Evolutionary conservation across 1,140 invertebrate species (phyloP).

Genomic region (Hydropsyche tenuis): DNA sequence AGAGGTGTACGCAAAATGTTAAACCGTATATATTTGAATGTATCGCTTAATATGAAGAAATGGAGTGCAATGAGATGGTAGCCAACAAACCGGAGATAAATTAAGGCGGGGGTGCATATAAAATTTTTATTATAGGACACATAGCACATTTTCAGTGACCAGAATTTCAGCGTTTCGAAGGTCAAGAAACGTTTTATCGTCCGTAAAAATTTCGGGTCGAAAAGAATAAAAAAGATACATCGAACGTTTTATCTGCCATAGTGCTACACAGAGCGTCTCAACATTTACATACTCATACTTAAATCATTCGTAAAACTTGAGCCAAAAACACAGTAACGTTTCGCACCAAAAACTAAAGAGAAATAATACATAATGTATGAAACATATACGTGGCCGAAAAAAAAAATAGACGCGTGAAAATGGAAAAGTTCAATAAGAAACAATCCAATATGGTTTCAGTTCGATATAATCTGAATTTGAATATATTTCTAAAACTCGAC

Average conservation of each 20-base stretch:
- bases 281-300: conserved; percentile 13
- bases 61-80: too few relatives aligned
- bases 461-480: too few relatives aligned
- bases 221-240: conserved; percentile 7
- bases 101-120: too few relatives aligned
- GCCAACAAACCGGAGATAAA: too few relatives aligned
- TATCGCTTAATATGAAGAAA: not conserved
- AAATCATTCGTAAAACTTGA: conserved; percentile 16
- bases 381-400: too few relatives aligned
- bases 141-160: too few relatives aligned
- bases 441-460: too few relatives aligned
- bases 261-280: not conserved
- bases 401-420: too few relatives aligned
- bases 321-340: conserved; percentile 11
- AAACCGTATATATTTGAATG: not conserved
- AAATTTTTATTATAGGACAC: too few relatives aligned
- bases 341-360: conserved; percentile 10
- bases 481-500: too few relatives aligned
- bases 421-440: too few relatives aligned
- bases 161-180: not conserved
- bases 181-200: conserved; percentile 8
- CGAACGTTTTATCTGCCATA: too few relatives aligned
- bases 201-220: not conserved
- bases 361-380: not conserved
- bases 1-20: not conserved